Evolutionary conservation across 2,113 vertebrate species (phyloP).

Genomic region (Syngnathus scovelli): DNA sequence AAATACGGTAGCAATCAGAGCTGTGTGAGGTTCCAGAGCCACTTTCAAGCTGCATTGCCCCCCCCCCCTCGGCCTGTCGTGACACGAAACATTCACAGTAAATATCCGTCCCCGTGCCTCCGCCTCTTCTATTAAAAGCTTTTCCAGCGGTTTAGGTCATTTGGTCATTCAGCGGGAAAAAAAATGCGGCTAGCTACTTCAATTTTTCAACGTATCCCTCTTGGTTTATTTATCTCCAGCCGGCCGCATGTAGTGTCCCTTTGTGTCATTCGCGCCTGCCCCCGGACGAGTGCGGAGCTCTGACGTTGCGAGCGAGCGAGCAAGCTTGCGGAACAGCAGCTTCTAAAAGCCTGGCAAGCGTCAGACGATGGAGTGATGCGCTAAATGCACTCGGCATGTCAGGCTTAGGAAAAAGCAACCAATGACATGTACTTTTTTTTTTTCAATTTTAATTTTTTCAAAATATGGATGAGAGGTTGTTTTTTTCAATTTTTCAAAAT

Average conservation of each 20-base stretch:
- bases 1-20: too few species aligned
- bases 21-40: too few species aligned
- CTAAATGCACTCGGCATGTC: not conserved
- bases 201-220: conserved; percentile 48
- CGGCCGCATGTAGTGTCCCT: conserved; percentile 11
- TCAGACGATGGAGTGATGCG: not conserved
- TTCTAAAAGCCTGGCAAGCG: not conserved
- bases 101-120: conserved; percentile 1
- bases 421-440: not conserved
- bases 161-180: conserved; percentile 31
- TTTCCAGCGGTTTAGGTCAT: conserved; percentile 12
- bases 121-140: conserved; percentile 11
- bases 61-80: too few species aligned
- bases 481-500: too few species aligned
- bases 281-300: not conserved
- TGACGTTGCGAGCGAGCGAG: not conserved
- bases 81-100: not conserved
- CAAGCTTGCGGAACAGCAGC: not conserved
- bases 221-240: conserved; percentile 48
- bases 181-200: conserved; percentile 11
- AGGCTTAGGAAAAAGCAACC: not conserved
- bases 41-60: too few species aligned
- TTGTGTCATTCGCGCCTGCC: conserved; percentile 23
- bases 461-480: not conserved
- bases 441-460: too few species aligned